Evolutionary conservation across 2,888 invertebrate genomes (phyloP).

Genomic region (Parthenolecanium corni): DNA sequence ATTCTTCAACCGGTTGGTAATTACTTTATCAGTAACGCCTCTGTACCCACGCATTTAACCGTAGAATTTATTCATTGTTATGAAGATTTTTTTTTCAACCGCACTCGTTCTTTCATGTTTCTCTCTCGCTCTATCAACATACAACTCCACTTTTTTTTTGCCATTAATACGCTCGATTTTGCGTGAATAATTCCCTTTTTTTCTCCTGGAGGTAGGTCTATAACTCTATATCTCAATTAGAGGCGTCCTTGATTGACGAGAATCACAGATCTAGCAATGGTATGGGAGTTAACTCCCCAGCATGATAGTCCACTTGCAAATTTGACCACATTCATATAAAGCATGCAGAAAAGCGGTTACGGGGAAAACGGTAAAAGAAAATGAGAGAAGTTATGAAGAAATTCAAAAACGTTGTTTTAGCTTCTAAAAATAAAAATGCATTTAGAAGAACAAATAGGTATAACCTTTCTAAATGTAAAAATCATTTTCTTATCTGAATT

Average conservation of each 20-base stretch:
- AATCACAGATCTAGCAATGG: too few relatives aligned
- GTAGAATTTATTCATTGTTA: conserved; percentile 27
- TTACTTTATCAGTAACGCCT: conserved; percentile 28
- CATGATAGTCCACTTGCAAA: too few relatives aligned
- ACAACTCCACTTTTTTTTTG: not conserved
- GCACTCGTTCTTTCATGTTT: not conserved
- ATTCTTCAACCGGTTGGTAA: conserved; percentile 13
- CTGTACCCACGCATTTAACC: conserved; percentile 13
- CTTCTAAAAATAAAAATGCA: too few relatives aligned
- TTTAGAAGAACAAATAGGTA: too few relatives aligned
- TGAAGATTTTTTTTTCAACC: not conserved
- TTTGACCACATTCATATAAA: too few relatives aligned
- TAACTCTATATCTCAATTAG: conserved; percentile 15
- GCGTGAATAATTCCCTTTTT: conserved; percentile 7
- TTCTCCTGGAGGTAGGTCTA: not conserved
- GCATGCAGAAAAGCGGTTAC: too few relatives aligned
- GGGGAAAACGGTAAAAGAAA: too few relatives aligned
- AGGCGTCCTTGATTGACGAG: not conserved
- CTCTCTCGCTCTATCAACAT: not conserved
- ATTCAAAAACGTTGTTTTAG: too few relatives aligned
- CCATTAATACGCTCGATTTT: conserved; percentile 18
- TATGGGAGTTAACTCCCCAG: too few relatives aligned
- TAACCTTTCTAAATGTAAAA: too few relatives aligned
- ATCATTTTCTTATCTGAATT: too few relatives aligned
- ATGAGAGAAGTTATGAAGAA: too few relatives aligned